Base-by-base conservation (phyloP, 35 echinoderm and acorn worm species). In the Lytechinus pictus region DNA sequence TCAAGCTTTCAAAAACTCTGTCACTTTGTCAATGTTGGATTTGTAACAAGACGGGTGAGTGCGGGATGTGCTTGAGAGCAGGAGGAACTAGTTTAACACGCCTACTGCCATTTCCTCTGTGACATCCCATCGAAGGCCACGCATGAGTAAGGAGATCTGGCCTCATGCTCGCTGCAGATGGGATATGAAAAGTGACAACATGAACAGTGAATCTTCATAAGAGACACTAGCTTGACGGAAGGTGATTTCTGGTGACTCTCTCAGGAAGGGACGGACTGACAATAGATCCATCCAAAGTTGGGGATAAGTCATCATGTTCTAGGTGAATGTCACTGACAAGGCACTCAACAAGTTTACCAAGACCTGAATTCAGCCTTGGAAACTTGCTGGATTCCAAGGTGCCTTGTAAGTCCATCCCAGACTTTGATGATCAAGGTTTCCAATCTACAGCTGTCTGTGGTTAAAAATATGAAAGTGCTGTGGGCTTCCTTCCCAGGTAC, bases 111-210 rank as follows among this genome's bases (percentile, higher is more conserved):
- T 79, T 79, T 79, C 66, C 66, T 79, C 66, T 79, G 19, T 79
- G 66, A 79, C 12, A n/a, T 79, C 66, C 66, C 66, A 79, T 4
- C 4, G 66, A 79, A 79, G 66, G 66, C 66, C 66, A 79, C 14
- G 66, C 66, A 79, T 79, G 66, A 79, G 66, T 79, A 79, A 79
- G 66, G 66, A 79, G 66, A n/a, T 79, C n/a, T 79, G 19, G 66
- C 66, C 66, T 79, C 66, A 79, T 24, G 66, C 66, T 79, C 66
- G 14, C 66, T 79, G 19, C 19, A 14, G 14, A 79, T 79, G 19
- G 66, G 66, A 79, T 79, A 79, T 79, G 66, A 79, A 79, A 79
- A 79, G 66, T 79, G 66, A 79, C 66, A 79, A 79, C 66, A 79
- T n/a, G 66, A 79, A 79, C 66, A 24, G 66, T 79, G 66, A 79